A percentile compares a stretch with the other conserved stretches of the same genome.
Evolutionary conservation across 2,113 vertebrate genomes (phyloP).

Genomic region (Grantiella picta): DNA sequence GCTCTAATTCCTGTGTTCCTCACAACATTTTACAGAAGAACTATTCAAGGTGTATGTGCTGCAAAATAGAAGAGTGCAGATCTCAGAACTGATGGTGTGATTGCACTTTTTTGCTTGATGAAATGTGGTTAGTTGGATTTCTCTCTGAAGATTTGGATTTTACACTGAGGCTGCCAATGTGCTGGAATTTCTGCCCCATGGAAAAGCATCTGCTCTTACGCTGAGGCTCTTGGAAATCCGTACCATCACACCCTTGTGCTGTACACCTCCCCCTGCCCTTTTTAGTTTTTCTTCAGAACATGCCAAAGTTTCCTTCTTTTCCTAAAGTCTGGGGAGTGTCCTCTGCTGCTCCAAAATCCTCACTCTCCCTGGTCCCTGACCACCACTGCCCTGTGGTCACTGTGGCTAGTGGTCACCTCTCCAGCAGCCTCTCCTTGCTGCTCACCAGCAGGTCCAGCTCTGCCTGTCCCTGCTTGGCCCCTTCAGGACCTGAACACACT

Average conservation of each 20-base stretch:
- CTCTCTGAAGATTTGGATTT: background rate
- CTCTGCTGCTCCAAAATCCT: background rate
- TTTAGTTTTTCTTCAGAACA: background rate
- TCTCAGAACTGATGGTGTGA: background rate
- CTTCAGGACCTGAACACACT: background rate
- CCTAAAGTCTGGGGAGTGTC: background rate
- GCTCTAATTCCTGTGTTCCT: background rate
- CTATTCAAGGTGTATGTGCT: background rate
- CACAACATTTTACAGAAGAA: background rate
- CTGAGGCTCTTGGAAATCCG: background rate
- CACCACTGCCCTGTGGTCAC: background rate
- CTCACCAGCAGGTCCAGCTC: background rate
- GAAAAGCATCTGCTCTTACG: background rate
- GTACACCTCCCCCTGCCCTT: fast-evolving
- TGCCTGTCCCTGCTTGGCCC: background rate
- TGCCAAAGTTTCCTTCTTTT: background rate
- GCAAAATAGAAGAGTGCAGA: background rate
- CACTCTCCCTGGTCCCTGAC: fast-evolving
- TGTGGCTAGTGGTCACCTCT: background rate
- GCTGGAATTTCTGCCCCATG: background rate
- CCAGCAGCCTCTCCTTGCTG: background rate
- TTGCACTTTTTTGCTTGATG: background rate
- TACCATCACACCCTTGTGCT: background rate
- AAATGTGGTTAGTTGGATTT: background rate
- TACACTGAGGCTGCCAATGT: background rate